Conservation (phyloP, 2,888 invertebrate genomes). For the Alloplasta piceator region DNA sequence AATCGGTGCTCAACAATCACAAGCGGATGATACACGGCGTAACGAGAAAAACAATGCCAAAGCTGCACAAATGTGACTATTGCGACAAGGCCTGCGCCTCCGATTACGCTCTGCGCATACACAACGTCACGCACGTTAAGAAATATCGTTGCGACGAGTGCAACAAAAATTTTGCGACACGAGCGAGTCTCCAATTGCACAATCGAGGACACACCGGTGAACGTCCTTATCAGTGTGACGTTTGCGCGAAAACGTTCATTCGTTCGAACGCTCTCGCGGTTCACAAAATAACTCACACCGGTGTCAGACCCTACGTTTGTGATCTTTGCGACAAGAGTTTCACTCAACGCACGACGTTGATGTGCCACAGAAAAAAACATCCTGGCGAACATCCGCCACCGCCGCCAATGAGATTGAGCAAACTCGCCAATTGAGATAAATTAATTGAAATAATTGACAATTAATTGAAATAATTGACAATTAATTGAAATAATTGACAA, state of each 20-base stretch:
- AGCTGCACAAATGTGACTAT: constrained; percentile 29
- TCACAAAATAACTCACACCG: constrained; percentile 43
- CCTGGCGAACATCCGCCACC: constrained; percentile 56
- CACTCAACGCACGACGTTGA: constrained; percentile 57
- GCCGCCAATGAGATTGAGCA: neutral
- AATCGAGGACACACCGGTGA: constrained; percentile 80
- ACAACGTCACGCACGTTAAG: constrained; percentile 21
- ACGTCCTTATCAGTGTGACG: constrained; percentile 77
- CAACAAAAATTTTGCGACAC: constrained; percentile 41
- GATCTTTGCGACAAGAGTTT: constrained; percentile 52
- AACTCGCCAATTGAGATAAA: constrained; percentile 15
- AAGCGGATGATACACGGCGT: constrained; percentile 48
- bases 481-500: too few relatives aligned
- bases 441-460: too few relatives aligned
- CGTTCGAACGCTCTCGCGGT: constrained; percentile 70
- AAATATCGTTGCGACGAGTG: constrained; percentile 30
- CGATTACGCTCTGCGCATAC: constrained; percentile 25
- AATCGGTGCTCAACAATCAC: constrained; percentile 20
- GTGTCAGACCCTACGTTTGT: constrained; percentile 50
- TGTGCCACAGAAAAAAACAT: constrained; percentile 59
- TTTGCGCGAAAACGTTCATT: constrained; percentile 79
- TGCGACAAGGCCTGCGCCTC: constrained; percentile 58
- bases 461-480: too few relatives aligned
- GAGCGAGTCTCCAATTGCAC: constrained; percentile 77
- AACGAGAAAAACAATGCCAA: constrained; percentile 40